A percentile compares a stretch with the other conserved stretches of the same genome.
Conservation (phyloP, 2,888 invertebrate genomes). For the Eupithecia dodoneata region DNA sequence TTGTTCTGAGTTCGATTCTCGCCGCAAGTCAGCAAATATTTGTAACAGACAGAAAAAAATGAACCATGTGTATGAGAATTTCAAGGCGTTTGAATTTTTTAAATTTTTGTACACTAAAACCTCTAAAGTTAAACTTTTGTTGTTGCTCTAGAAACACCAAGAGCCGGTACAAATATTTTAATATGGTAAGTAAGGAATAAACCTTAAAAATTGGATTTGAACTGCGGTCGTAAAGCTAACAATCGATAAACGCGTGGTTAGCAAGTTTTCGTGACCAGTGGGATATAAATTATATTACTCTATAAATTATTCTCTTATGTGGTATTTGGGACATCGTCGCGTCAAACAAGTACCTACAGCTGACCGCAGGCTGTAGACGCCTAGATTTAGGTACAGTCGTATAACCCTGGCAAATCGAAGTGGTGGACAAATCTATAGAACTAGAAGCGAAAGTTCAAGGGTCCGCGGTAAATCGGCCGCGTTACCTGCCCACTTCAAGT, state of each 20-base stretch:
- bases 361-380: constrained; percentile 43
- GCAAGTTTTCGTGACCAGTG: constrained; percentile 46
- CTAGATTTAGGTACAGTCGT: constrained; percentile 42
- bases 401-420: constrained; percentile 40
- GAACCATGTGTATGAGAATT: no score
- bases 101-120: no score
- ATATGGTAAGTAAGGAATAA: neutral
- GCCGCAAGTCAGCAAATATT: neutral
- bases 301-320: constrained; percentile 56
- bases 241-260: constrained; percentile 20
- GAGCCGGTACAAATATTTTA: no score
- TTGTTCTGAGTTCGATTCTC: neutral
- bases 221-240: constrained; percentile 31
- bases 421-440: constrained; percentile 22
- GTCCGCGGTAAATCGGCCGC: constrained; percentile 32
- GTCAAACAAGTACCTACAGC: constrained; percentile 37
- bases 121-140: no score
- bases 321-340: constrained; percentile 54
- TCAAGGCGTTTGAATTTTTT: no score
- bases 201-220: constrained; percentile 25
- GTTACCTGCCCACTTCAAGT: constrained; percentile 35
- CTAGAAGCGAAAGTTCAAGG: constrained; percentile 28
- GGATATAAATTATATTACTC: constrained; percentile 46
- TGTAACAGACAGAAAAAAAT: neutral
- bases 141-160: no score